Evolutionary conservation across 2,113 vertebrate genomes (phyloP), one percentile per base, ranked within the genome.

Genomic region (Nibea coibor): DNA sequence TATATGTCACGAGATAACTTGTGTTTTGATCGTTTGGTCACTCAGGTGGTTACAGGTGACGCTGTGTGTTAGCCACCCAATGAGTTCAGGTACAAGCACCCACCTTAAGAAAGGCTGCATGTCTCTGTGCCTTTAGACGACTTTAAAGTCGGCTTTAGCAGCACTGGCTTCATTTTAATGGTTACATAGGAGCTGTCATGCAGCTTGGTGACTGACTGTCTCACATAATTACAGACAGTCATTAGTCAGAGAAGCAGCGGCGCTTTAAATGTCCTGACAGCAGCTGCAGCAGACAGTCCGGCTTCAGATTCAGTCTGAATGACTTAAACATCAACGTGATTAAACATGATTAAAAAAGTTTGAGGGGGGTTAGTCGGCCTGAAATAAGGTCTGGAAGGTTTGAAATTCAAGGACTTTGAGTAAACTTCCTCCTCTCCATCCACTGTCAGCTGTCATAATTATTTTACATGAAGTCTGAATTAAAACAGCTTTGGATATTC

Each of bases 251-350:
- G 28, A 65, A 78, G 5, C 62, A 69, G 48, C 20, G 43, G 39
- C 56, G 73, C 72, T 68, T 77, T 73, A 57, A 81, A 81, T 81
- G 78, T 77, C 63, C 54, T 48, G 26, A 63, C 20, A n/a, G n/a
- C n/a, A n/a, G n/a, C n/a, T n/a, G n/a, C n/a, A n/a, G n/a, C n/a
- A n/a, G n/a, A n/a, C n/a, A 24, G 48, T 35, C 31, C 9, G 19
- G 57, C 48, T 45, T 16, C 51, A 71, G 43, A 65, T 24, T 35
- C 31, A 35, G 58, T 65, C 50, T 19, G 57, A 69, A 78, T 42
- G 28, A 26, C 24, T 80, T 80, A 39, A 47, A 71, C 26, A 79
- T 5, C 5, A 16, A 31, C 28, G 42, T 58, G 16, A 66, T 48
- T 66, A 42, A 42, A 48, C 28, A 51, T 56, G 47, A 14, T 69